phyloP scores from a whole-genome alignment of 1,140 invertebrate species.

The Meloidogyne chitwoodi region DNA sequence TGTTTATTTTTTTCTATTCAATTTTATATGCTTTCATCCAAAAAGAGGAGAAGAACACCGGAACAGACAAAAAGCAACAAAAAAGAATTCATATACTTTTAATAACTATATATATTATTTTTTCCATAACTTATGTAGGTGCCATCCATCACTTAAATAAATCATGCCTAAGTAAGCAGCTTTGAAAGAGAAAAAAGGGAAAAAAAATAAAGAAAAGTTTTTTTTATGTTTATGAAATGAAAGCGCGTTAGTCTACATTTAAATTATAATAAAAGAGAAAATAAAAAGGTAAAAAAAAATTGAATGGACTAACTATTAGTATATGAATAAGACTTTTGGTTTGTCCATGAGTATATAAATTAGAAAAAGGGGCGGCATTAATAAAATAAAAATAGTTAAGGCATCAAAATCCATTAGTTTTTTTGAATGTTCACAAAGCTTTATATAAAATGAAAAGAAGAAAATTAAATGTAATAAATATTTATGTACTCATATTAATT shows the following conservation, averaged over 20 bases:
- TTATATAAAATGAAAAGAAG: too few relatives aligned
- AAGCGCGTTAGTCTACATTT: background rate
- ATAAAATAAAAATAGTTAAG: background rate
- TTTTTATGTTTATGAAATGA: background rate
- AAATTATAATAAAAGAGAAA: background rate
- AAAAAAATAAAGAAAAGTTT: too few relatives aligned
- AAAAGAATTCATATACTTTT: background rate
- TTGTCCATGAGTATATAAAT: background rate
- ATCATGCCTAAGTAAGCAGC: constrained; percentile 2
- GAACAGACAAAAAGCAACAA: background rate
- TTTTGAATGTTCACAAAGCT: too few relatives aligned
- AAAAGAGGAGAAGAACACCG: background rate
- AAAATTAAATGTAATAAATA: too few relatives aligned
- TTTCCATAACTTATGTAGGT: background rate
- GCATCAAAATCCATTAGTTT: background rate
- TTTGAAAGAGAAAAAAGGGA: background rate
- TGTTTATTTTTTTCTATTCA: background rate
- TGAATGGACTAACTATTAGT: background rate
- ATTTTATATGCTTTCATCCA: background rate
- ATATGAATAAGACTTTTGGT: background rate
- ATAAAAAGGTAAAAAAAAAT: background rate
- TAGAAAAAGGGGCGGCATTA: background rate
- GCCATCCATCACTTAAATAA: background rate
- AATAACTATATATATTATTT: background rate
- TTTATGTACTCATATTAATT: too few relatives aligned